Percentiles rank a stretch among this genome's conserved stretches.
phyloP scores from a whole-genome alignment of 2,888 invertebrate genomes.

The Ephialtes manifestator region DNA sequence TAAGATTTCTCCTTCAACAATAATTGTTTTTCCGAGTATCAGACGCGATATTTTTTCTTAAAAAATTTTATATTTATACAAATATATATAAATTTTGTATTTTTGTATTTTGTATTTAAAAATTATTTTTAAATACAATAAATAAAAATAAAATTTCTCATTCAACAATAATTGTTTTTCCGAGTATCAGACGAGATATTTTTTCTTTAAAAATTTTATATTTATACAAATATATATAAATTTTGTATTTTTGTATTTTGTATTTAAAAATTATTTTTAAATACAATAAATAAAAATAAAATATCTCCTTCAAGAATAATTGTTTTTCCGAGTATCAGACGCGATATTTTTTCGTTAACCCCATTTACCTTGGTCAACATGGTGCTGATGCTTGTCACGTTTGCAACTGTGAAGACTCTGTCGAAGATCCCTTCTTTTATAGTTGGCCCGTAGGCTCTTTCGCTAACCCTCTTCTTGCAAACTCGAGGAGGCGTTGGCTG shows the following conservation, averaged over 20 bases:
- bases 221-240: background rate
- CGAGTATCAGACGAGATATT: background rate
- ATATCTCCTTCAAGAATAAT: background rate
- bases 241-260: background rate
- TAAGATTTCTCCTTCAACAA: background rate
- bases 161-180: background rate
- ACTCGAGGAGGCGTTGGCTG: conserved; percentile 23
- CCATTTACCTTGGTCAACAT: conserved; percentile 83
- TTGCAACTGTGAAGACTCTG: conserved; percentile 81
- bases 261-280: no score
- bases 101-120: background rate
- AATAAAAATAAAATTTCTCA: background rate
- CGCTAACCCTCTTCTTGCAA: conserved; percentile 77
- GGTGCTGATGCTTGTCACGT: conserved; percentile 78
- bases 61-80: no score
- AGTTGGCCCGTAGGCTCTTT: conserved; percentile 69
- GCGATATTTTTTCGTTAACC: background rate
- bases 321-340: background rate
- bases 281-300: background rate
- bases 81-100: background rate
- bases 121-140: background rate
- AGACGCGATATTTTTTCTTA: no score
- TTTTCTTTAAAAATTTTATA: no score
- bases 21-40: background rate
- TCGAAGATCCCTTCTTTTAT: conserved; percentile 82